phyloP scores from a whole-genome alignment of 2,797 vertebrate genomes.

The Triplophysa bombifrons region DNA sequence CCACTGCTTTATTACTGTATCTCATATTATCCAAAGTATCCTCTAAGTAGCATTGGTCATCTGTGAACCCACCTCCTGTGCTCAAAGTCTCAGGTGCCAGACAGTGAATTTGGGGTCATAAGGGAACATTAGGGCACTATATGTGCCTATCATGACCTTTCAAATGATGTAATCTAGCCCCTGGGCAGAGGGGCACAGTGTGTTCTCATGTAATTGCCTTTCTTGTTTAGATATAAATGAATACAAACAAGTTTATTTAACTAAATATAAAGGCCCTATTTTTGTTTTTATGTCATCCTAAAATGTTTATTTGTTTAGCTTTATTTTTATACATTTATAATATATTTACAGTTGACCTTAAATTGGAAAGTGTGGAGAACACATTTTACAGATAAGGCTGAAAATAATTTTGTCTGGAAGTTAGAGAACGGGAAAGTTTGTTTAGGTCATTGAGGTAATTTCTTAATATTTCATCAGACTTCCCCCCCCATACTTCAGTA shows the following conservation, averaged over 20 bases:
- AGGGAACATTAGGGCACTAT: conserved; percentile 12
- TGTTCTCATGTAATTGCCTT: conserved; percentile 45
- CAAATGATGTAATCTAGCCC: conserved; percentile 70
- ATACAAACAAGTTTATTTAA: background rate
- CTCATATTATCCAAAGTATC: too few species aligned
- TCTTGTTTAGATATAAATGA: conserved; percentile 12
- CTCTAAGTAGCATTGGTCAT: background rate
- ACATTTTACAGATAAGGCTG: background rate
- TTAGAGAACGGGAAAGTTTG: conserved; percentile 9
- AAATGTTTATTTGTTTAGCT: too few species aligned
- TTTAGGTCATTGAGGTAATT: conserved; percentile 34
- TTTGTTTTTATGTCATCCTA: too few species aligned
- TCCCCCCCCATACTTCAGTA: background rate
- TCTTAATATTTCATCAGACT: conserved; percentile 34
- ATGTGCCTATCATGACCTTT: conserved; percentile 64
- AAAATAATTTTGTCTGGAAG: conserved; percentile 4
- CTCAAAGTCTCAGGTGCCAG: background rate
- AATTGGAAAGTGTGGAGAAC: background rate
- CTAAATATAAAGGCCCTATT: too few species aligned
- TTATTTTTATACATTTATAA: background rate
- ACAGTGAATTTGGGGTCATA: conserved; percentile 1
- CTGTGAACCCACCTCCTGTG: background rate
- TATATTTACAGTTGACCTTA: too few species aligned
- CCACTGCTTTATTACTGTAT: conserved; percentile 3
- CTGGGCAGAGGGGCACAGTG: conserved; percentile 50